These are phyloP conservation scores for Ceyx cyanopectus DNA, from an alignment of 2,113 vertebrate species.

Conservation along the genomic window DNA sequence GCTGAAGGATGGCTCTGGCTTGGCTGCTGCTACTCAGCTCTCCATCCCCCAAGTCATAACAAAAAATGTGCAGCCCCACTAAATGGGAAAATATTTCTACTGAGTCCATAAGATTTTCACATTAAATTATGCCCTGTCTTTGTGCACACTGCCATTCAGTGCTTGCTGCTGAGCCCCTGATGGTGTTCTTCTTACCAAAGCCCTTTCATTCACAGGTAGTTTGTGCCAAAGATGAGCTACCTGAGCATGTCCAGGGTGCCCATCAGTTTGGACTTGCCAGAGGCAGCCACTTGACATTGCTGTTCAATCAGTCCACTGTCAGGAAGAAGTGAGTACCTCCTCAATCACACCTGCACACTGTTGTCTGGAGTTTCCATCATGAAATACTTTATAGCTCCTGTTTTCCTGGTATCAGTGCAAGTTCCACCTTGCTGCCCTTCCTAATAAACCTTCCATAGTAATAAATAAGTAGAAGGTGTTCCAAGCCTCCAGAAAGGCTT, in stretches of 20 bases:
- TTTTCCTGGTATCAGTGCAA: background rate
- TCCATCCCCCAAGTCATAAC: background rate
- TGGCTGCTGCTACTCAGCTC: background rate
- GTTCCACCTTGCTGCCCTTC: background rate
- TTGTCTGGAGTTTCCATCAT: background rate
- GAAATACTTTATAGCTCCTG: background rate
- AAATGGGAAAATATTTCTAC: background rate
- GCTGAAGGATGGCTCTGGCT: background rate
- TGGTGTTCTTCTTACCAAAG: background rate
- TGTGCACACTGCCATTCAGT: background rate
- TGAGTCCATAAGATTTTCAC: background rate
- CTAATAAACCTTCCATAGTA: background rate
- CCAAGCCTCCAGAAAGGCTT: background rate
- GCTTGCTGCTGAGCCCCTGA: background rate
- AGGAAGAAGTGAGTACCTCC: slow-evolving; percentile 83
- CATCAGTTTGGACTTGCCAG: slow-evolving; percentile 87
- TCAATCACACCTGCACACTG: background rate
- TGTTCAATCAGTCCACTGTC: slow-evolving; percentile 81
- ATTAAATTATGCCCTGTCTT: background rate
- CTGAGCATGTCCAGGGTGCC: slow-evolving; percentile 71
- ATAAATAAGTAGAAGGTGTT: background rate
- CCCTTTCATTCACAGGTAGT: slow-evolving; percentile 65
- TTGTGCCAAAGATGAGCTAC: slow-evolving; percentile 74
- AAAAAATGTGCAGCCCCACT: background rate
- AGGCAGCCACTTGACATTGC: slow-evolving; percentile 88